phyloP scores from a whole-genome alignment of 2,113 vertebrate genomes.

The Myiozetetes cayanensis region DNA sequence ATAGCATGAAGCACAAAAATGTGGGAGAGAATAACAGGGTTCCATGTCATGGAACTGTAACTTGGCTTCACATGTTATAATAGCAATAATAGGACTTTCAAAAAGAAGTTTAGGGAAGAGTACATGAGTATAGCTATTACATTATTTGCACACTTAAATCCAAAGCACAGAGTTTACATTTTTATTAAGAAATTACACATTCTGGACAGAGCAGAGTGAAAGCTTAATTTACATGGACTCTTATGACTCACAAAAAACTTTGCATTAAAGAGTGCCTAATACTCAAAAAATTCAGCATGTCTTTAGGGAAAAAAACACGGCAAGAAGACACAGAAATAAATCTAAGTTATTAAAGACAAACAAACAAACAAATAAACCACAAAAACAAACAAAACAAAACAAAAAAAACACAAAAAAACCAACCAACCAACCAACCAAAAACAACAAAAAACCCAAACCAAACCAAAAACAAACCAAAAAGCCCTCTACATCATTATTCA shows the following conservation, averaged over 20 bases:
- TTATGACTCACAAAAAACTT: background rate
- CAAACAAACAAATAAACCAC: background rate
- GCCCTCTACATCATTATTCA: background rate
- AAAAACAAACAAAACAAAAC: background rate
- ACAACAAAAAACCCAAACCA: too few species aligned
- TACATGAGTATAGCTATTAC: background rate
- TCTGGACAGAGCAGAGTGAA: background rate
- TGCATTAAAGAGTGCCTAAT: background rate
- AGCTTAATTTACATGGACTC: background rate
- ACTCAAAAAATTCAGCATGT: background rate
- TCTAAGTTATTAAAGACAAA: background rate
- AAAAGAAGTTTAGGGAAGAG: background rate
- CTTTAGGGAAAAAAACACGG: background rate
- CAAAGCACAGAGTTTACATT: background rate
- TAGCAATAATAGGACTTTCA: background rate
- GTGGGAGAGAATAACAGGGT: background rate
- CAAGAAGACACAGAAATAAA: background rate
- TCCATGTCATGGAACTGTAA: background rate
- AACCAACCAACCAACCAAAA: too few species aligned
- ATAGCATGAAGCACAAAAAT: background rate
- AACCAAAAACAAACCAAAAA: background rate
- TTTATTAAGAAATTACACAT: background rate
- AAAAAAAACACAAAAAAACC: background rate
- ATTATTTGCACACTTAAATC: background rate
- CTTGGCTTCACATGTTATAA: background rate